A percentile compares a stretch with the other conserved stretches of the same genome.
Evolutionary conservation across 2,888 invertebrate genomes (phyloP).

Genomic region (Odontothrips loti): DNA sequence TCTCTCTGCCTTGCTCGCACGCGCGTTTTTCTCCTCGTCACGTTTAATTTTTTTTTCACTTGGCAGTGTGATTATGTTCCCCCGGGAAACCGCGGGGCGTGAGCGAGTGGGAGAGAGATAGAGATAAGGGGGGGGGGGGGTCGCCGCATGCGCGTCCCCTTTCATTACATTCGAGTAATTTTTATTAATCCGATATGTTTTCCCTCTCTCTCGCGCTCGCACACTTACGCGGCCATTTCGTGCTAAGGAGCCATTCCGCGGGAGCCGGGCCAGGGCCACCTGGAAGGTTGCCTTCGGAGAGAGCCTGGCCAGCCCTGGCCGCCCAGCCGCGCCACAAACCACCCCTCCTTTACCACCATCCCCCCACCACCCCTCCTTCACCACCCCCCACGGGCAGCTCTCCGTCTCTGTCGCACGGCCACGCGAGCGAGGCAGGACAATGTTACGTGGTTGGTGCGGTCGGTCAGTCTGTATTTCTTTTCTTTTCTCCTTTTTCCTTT

Average conservation of each 20-base stretch:
- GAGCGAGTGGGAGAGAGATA: not conserved
- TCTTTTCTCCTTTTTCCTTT: not conserved
- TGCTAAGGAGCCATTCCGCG: not conserved
- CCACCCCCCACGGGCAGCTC: not conserved
- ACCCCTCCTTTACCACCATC: not conserved
- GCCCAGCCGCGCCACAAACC: not conserved
- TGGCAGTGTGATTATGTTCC: conserved; percentile 8
- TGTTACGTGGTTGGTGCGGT: not conserved
- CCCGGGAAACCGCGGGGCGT: not conserved
- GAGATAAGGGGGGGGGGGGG: not conserved
- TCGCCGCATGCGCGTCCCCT: not conserved
- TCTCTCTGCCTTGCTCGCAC: no score
- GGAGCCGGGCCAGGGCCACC: not conserved
- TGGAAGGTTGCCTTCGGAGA: not conserved
- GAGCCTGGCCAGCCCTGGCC: not conserved
- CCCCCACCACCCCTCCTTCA: not conserved
- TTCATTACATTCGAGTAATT: conserved; percentile 15
- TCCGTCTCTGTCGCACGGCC: not conserved
- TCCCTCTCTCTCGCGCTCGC: not conserved
- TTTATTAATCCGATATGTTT: conserved; percentile 15
- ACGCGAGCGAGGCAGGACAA: not conserved
- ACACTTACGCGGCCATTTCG: not conserved
- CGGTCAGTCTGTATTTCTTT: not conserved
- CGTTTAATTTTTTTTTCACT: conserved; percentile 13
- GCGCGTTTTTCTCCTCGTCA: conserved; percentile 1